These are phyloP conservation scores for Euproctis similis DNA, from an alignment of 2,888 invertebrate species.

Conservation along the genomic window DNA sequence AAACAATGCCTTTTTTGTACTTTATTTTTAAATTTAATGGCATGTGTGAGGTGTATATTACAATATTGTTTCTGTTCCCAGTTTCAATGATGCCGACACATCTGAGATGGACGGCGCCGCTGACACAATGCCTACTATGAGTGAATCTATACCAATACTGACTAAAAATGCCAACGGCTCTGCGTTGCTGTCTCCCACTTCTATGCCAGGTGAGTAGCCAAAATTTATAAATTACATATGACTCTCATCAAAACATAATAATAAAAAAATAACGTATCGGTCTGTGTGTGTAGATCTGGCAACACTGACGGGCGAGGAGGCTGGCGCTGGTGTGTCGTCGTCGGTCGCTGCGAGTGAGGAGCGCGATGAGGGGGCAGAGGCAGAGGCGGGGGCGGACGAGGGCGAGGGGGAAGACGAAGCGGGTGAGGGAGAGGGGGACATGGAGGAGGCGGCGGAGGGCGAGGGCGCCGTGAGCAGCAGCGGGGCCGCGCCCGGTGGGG, in stretches of 20 bases:
- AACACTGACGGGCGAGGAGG: not conserved
- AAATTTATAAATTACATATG: no score
- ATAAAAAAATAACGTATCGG: no score
- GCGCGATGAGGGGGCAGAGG: constrained; percentile 31
- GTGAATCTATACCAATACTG: constrained; percentile 61
- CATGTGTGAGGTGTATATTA: not conserved
- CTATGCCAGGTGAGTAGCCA: constrained; percentile 46
- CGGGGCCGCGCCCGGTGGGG: constrained; percentile 33
- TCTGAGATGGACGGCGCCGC: constrained; percentile 65
- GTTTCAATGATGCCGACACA: constrained; percentile 65
- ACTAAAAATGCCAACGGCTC: constrained; percentile 58
- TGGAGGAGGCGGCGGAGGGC: constrained; percentile 33
- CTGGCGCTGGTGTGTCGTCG: constrained; percentile 19
- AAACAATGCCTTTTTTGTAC: no score
- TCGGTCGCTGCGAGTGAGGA: constrained; percentile 14
- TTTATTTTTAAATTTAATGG: no score
- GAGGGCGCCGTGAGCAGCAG: constrained; percentile 36
- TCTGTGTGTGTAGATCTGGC: not conserved
- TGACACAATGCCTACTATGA: constrained; percentile 59
- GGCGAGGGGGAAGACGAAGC: constrained; percentile 6
- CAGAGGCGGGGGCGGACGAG: constrained; percentile 27
- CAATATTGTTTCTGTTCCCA: constrained; percentile 14
- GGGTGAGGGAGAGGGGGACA: constrained; percentile 14
- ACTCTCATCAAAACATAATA: no score
- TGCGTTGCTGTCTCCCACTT: constrained; percentile 50